These are phyloP conservation scores for Cathartes aura DNA, from an alignment of 2,113 vertebrate genomes.

Conservation along the genomic window DNA sequence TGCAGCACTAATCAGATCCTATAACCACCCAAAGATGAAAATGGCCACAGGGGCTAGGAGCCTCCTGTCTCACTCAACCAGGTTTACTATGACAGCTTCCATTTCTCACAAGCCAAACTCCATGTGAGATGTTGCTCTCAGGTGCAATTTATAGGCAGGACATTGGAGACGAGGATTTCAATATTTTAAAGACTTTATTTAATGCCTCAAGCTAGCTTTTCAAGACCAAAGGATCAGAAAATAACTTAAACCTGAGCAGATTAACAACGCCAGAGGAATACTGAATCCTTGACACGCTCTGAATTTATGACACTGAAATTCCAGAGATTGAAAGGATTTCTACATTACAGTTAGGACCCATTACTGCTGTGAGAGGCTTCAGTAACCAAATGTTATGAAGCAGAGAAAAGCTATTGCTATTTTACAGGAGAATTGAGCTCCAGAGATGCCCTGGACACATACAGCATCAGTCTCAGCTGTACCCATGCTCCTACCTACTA, in stretches of 20 bases:
- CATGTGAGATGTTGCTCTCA: background rate
- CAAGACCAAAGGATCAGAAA: constrained; percentile 1
- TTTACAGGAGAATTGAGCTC: background rate
- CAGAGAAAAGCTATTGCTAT: background rate
- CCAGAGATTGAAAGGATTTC: background rate
- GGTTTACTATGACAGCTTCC: background rate
- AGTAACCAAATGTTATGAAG: background rate
- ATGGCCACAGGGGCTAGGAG: background rate
- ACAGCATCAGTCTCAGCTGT: background rate
- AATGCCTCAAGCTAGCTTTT: constrained; percentile 1
- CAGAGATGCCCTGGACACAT: background rate
- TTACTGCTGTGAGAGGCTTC: background rate
- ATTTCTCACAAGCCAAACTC: background rate
- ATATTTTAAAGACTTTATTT: constrained; percentile 22
- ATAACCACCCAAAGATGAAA: background rate
- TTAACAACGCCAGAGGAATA: background rate
- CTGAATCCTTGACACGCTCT: background rate
- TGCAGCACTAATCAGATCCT: background rate
- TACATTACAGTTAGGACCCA: background rate
- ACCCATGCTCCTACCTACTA: background rate
- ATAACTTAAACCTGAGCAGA: background rate
- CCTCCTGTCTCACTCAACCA: background rate
- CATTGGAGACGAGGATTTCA: background rate
- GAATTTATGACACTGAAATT: background rate
- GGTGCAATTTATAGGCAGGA: background rate